A percentile compares a stretch with the other conserved stretches of the same genome.
phyloP scores from a whole-genome alignment of 2,797 vertebrate genomes.

The Adrianichthys oophorus region DNA sequence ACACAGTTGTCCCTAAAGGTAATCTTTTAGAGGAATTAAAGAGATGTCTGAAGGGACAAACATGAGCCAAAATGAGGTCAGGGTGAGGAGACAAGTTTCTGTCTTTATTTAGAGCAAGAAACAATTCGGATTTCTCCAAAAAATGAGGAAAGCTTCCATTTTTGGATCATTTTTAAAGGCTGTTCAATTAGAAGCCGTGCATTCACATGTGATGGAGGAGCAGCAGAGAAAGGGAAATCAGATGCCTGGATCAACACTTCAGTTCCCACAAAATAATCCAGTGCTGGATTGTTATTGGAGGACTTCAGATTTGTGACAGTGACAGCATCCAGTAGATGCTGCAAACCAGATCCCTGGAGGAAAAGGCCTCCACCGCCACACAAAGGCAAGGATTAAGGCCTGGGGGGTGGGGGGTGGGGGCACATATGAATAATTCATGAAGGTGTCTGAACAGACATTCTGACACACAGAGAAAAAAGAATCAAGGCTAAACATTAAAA shows the following conservation, averaged over 20 bases:
- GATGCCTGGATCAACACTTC: conserved; percentile 17
- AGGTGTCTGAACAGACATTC: conserved; percentile 61
- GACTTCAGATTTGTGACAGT: conserved; percentile 36
- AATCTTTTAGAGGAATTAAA: background rate
- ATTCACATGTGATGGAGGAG: background rate
- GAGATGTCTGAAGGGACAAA: conserved; percentile 11
- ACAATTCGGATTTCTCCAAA: conserved; percentile 6
- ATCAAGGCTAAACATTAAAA: conserved; percentile 28
- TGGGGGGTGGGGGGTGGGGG: conserved; percentile 18
- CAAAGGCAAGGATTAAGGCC: conserved; percentile 71
- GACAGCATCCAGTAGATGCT: conserved; percentile 57
- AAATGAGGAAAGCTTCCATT: background rate
- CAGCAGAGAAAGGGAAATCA: conserved; percentile 6
- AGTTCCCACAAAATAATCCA: background rate
- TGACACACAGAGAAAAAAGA: conserved; percentile 49
- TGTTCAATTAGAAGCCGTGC: background rate
- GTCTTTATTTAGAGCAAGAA: conserved; percentile 1
- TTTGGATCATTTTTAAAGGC: too few species aligned
- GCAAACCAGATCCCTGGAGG: conserved; percentile 57
- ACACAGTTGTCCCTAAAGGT: background rate
- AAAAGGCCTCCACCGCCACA: conserved; percentile 59
- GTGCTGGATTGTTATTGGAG: conserved; percentile 8
- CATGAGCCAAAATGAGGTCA: conserved; percentile 50
- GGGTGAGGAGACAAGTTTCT: conserved; percentile 20
- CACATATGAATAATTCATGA: conserved; percentile 72